Conservation (phyloP, 1,140 invertebrate species). For the Conopomorpha cramerella region DNA sequence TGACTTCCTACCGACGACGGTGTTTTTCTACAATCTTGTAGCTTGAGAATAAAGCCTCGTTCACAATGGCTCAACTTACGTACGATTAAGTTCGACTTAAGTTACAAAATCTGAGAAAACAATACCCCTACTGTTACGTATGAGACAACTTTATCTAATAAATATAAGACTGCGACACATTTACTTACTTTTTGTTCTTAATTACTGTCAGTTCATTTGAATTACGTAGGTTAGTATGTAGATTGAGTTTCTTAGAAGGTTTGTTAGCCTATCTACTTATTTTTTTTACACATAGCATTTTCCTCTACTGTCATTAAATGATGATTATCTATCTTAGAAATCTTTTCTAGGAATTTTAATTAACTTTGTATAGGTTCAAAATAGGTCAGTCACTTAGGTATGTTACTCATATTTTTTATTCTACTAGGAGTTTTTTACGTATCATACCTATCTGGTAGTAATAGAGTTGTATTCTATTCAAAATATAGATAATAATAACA, state of each 20-base stretch:
- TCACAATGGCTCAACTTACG: conserved; percentile 14
- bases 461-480: too few species aligned
- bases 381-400: too few species aligned
- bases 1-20: conserved; percentile 58
- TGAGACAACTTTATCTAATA: too few species aligned
- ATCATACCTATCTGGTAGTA: too few species aligned
- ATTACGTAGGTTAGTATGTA: background rate
- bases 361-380: too few species aligned
- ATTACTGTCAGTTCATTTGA: background rate
- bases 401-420: too few species aligned
- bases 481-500: too few species aligned
- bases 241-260: background rate
- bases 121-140: too few species aligned
- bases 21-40: conserved; percentile 60
- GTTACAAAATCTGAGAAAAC: conserved; percentile 6
- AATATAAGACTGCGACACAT: background rate
- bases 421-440: too few species aligned
- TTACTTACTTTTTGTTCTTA: background rate
- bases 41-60: conserved; percentile 38
- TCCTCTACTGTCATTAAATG: too few species aligned
- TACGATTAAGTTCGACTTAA: conserved; percentile 5
- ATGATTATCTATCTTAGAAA: too few species aligned
- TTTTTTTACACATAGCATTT: background rate
- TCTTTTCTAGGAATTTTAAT: too few species aligned
- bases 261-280: background rate